Evolutionary conservation across 2,888 invertebrate species (phyloP).

Genomic region (Athetis lepigone): DNA sequence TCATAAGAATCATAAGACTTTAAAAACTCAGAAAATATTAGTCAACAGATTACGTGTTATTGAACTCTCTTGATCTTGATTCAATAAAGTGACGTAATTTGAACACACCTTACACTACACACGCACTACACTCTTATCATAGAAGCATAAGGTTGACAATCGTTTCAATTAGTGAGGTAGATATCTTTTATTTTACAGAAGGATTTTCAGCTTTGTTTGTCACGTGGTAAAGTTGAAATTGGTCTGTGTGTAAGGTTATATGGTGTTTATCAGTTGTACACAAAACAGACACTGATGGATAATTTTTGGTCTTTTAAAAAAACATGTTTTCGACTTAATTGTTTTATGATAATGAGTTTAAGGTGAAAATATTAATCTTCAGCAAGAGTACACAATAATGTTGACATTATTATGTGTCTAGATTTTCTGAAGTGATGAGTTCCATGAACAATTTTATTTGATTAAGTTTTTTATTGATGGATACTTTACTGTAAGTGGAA

Average conservation of each 20-base stretch:
- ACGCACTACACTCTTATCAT: slow-evolving; percentile 17
- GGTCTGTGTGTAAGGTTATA: background rate
- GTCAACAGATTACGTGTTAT: slow-evolving; percentile 36
- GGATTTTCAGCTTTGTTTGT: background rate
- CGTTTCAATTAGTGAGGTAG: background rate
- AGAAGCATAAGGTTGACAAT: slow-evolving; percentile 30
- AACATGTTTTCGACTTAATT: slow-evolving; percentile 50
- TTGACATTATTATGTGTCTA: background rate
- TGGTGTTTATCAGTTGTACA: slow-evolving; percentile 32
- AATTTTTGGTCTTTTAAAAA: slow-evolving; percentile 38
- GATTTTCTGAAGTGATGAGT: background rate
- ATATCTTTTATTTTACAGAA: background rate
- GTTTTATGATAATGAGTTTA: slow-evolving; percentile 36
- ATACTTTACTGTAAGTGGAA: too few species aligned
- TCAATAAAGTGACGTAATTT: slow-evolving; percentile 48
- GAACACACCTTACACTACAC: slow-evolving; percentile 19
- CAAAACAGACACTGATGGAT: slow-evolving; percentile 53
- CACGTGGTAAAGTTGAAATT: slow-evolving; percentile 1
- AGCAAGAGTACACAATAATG: background rate
- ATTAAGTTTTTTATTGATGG: background rate
- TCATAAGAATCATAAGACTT: slow-evolving; percentile 34
- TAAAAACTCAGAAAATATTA: slow-evolving; percentile 32
- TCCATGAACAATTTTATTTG: background rate
- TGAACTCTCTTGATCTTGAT: slow-evolving; percentile 53
- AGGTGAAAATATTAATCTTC: slow-evolving; percentile 21